A percentile compares a stretch with the other conserved stretches of the same genome.
Evolutionary conservation across 2,113 vertebrate genomes (phyloP).

Genomic region (Protobothrops mucrosquamatus): DNA sequence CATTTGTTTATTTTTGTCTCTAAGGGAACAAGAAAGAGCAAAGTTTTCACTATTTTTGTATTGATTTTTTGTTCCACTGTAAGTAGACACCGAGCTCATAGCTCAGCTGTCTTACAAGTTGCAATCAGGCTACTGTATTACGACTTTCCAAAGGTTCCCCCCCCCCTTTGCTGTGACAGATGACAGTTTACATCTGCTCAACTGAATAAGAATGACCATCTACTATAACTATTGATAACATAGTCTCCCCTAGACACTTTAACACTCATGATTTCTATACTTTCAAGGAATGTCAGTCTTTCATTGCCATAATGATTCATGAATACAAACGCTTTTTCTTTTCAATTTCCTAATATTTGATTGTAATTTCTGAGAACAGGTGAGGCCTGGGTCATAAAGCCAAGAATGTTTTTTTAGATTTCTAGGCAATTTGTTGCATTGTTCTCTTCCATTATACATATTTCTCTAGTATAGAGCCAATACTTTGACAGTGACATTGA

Average conservation of each 20-base stretch:
- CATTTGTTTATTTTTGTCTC: conserved; percentile 6
- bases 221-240: background rate
- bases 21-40: background rate
- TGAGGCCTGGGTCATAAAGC: background rate
- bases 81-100: background rate
- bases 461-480: background rate
- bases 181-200: background rate
- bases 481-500: background rate
- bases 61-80: conserved; percentile 22
- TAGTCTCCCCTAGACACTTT: background rate
- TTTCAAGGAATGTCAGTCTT: background rate
- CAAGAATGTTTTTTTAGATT: background rate
- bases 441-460: background rate
- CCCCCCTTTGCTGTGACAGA: background rate
- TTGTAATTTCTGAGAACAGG: background rate
- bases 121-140: background rate
- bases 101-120: accelerated
- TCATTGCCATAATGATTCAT: background rate
- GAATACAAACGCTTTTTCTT: background rate
- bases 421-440: background rate
- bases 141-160: accelerated
- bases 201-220: background rate
- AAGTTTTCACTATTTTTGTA: conserved; percentile 31
- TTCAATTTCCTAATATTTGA: background rate
- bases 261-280: background rate